Percentiles rank a stretch among this genome's conserved stretches.
phyloP scores from a whole-genome alignment of 30 jellyfish, hydroid and myxozoan genomes.

The Catostylus mosaicus region DNA sequence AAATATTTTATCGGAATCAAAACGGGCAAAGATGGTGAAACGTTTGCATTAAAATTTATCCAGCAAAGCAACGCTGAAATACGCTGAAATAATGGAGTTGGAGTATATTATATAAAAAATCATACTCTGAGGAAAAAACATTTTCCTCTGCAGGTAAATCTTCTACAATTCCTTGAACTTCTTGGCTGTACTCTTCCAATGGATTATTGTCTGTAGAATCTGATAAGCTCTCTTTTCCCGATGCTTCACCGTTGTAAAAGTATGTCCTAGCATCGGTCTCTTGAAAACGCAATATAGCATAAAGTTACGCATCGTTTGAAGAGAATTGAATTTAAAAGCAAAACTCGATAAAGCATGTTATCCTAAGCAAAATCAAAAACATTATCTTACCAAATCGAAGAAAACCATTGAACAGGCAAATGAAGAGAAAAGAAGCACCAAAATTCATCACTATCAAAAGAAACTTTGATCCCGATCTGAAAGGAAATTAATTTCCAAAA shows the following conservation, averaged over 20 bases:
- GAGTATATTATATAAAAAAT: too few relatives aligned
- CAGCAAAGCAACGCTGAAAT: too few relatives aligned
- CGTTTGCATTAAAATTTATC: too few relatives aligned
- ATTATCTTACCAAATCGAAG: background rate
- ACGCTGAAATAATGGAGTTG: too few relatives aligned
- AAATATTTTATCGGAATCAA: too few relatives aligned
- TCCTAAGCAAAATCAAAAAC: background rate
- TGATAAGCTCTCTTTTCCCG: background rate
- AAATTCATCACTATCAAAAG: background rate
- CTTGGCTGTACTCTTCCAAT: background rate
- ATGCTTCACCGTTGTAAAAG: too few relatives aligned
- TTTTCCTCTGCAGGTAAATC: too few relatives aligned
- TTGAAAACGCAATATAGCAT: background rate
- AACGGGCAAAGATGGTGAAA: too few relatives aligned
- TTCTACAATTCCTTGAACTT: too few relatives aligned
- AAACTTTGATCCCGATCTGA: background rate
- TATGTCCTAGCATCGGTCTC: too few relatives aligned
- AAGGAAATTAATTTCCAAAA: too few relatives aligned
- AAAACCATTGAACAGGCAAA: background rate
- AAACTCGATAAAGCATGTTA: background rate
- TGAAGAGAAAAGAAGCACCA: background rate
- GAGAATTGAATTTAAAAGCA: background rate
- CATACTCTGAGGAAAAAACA: too few relatives aligned
- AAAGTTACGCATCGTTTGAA: background rate
- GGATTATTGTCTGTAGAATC: background rate